Evolutionary conservation across 1,140 invertebrate species (phyloP).

Genomic region (Eubasilissa regina): DNA sequence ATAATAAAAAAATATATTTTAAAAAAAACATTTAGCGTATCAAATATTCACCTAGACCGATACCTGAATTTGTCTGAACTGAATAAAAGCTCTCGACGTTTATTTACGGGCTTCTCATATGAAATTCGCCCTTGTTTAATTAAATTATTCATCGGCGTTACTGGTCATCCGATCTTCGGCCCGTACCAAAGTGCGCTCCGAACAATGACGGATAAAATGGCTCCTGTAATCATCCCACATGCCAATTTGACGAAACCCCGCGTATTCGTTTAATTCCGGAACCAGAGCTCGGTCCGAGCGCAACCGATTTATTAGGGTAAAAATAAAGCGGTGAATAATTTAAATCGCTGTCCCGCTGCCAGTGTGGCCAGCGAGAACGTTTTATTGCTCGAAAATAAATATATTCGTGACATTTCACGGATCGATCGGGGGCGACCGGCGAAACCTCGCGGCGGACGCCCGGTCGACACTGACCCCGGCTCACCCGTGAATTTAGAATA

Average conservation of each 20-base stretch:
- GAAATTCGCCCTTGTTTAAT: slow-evolving; percentile 17
- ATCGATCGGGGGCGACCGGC: background rate
- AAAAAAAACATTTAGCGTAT: too few species aligned
- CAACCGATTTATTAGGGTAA: slow-evolving; percentile 57
- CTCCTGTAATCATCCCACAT: slow-evolving; percentile 26
- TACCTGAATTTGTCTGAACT: too few species aligned
- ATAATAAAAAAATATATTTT: too few species aligned
- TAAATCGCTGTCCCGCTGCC: slow-evolving; percentile 46
- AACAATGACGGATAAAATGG: slow-evolving; percentile 33
- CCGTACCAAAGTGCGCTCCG: background rate
- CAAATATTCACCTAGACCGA: too few species aligned
- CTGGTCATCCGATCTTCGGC: slow-evolving; percentile 3
- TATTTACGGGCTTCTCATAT: background rate
- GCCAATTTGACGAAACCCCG: slow-evolving; percentile 44
- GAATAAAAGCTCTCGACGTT: too few species aligned
- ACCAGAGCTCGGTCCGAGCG: slow-evolving; percentile 43
- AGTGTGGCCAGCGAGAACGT: slow-evolving; percentile 54
- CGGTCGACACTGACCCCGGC: background rate
- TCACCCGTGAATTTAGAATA: slow-evolving; percentile 5
- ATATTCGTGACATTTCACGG: slow-evolving; percentile 46
- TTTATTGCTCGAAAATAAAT: slow-evolving; percentile 55
- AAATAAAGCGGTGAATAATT: slow-evolving; percentile 60
- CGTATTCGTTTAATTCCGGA: slow-evolving; percentile 56
- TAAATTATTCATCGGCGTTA: slow-evolving; percentile 26
- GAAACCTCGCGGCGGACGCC: background rate